Evolutionary conservation across 1,140 invertebrate genomes (phyloP), one percentile per base, ranked within the genome.

Genomic region (Phocides pigmalion): DNA sequence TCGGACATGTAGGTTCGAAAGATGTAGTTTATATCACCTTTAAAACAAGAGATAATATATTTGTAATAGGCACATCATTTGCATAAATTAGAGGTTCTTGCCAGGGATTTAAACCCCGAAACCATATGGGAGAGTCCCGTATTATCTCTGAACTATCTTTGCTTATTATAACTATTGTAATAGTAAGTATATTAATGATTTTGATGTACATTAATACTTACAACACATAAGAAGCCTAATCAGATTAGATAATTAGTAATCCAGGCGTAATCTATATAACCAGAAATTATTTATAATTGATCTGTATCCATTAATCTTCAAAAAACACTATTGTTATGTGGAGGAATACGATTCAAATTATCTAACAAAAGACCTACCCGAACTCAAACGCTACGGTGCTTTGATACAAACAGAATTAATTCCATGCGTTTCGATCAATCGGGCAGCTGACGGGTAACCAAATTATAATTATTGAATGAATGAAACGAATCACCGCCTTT

Each of bases 401-500:
- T 47, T 22, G 42, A 19, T 47, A 47, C 17, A 47, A 58, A 58
- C 42, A 58, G 20, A 58, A 58, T 58, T 56, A 56, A 42, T 56
- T 56, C 14, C 28, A 56, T n/a, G 5, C 28, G 16, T 8, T 35
- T 17, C 6, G 42, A 59, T 58, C 54, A 58, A 58, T 47, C 42
- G 50, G 32, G 15, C 50, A 47, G 28, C 56, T 59, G 56, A 59
- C 44, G 28, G 42, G 56, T 59, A 65, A 22, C 39, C 37, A 59
- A 58, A 59, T 58, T 63, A 61, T 65, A 53, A 61, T 64, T 76
- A 81, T 78, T 81, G 72, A 79, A 77, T 71, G 65, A 74, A 66
- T 62, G 62, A 64, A 79, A 77, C 71, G 78, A 78, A 78, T 76
- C 78, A 68, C 46, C 63, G 68, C 69, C 76, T 80, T 75, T 80